Conservation (phyloP, 2,888 invertebrate genomes). For the Vanessa cardui region DNA sequence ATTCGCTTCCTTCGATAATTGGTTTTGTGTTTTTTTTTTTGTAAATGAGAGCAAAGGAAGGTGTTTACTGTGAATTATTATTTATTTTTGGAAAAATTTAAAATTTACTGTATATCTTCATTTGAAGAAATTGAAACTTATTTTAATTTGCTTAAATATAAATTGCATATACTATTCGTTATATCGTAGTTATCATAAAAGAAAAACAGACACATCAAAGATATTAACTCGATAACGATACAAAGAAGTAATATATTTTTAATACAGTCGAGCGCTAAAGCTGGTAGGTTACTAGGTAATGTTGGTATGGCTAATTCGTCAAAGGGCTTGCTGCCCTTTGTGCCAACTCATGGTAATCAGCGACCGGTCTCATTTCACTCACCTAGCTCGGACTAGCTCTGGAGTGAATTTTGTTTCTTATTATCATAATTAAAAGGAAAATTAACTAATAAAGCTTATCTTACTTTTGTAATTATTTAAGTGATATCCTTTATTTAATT, state of each 20-base stretch:
- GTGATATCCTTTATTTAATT: not conserved
- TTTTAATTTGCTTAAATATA: too few relatives aligned
- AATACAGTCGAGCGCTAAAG: constrained; percentile 7
- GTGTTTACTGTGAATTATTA: too few relatives aligned
- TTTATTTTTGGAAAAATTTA: too few relatives aligned
- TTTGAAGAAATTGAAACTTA: too few relatives aligned
- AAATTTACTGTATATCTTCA: too few relatives aligned
- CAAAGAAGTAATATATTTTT: constrained; percentile 8
- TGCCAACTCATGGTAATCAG: constrained; percentile 69
- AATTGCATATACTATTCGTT: too few relatives aligned
- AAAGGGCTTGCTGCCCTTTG: constrained; percentile 76
- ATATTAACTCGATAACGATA: too few relatives aligned
- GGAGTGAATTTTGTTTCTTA: constrained; percentile 29
- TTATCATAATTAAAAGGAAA: constrained; percentile 25
- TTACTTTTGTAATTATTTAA: not conserved
- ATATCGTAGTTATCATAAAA: too few relatives aligned
- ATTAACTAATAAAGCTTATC: constrained; percentile 9
- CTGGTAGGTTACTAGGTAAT: constrained; percentile 29
- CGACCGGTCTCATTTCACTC: constrained; percentile 44
- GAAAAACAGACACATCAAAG: too few relatives aligned
- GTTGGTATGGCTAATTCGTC: constrained; percentile 73
- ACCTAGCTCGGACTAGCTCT: constrained; percentile 21
- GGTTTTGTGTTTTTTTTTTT: too few relatives aligned
- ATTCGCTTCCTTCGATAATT: not conserved
- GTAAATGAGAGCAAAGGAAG: too few relatives aligned